These are phyloP conservation scores for Chloroclystis v-ata DNA, from an alignment of 2,888 invertebrate species.

Conservation along the genomic window DNA sequence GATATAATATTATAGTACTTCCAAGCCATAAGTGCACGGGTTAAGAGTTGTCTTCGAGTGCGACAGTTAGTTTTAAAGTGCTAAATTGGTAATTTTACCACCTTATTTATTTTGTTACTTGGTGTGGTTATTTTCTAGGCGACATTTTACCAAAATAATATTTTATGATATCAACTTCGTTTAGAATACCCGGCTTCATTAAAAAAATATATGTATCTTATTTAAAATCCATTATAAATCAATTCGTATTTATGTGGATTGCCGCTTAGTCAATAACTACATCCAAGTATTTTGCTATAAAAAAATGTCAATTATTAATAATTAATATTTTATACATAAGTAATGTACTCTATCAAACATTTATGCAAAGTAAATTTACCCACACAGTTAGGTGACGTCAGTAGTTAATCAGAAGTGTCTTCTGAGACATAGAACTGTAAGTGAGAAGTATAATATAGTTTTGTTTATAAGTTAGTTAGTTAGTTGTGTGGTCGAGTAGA, in stretches of 20 bases:
- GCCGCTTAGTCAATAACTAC: conserved; percentile 39
- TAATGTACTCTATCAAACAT: conserved; percentile 6
- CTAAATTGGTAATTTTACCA: conserved; percentile 40
- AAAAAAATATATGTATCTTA: not conserved
- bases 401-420: conserved; percentile 33
- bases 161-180: conserved; percentile 18
- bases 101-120: conserved; percentile 44
- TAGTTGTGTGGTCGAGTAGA: conserved; percentile 22
- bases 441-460: conserved; percentile 76
- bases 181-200: conserved; percentile 16
- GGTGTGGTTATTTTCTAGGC: conserved; percentile 49
- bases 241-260: conserved; percentile 6
- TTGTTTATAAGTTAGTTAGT: conserved; percentile 42
- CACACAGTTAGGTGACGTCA: conserved; percentile 21
- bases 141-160: conserved; percentile 17
- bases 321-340: conserved; percentile 28
- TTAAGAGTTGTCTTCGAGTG: too few species aligned
- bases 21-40: too few species aligned
- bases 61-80: conserved; percentile 1
- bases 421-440: conserved; percentile 20
- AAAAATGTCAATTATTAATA: conserved; percentile 61
- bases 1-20: too few species aligned
- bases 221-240: not conserved
- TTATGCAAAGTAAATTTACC: conserved; percentile 15
- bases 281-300: conserved; percentile 45